A percentile compares a stretch with the other conserved stretches of the same genome.
Evolutionary conservation across 2,113 vertebrate species (phyloP).

Genomic region (Rostratula benghalensis): DNA sequence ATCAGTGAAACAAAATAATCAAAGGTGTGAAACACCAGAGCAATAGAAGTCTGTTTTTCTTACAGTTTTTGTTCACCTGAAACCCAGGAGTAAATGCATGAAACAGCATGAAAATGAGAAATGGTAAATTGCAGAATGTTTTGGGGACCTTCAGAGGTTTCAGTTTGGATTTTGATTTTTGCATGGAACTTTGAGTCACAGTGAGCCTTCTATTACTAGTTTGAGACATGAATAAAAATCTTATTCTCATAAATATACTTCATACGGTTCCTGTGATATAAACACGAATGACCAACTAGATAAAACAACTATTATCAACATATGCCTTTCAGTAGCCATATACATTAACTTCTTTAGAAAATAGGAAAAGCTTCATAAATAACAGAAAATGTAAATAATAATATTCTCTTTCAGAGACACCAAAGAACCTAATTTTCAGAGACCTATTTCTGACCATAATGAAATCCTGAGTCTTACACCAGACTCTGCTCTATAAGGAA

Average conservation of each 20-base stretch:
- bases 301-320: neutral
- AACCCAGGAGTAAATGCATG: neutral
- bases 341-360: neutral
- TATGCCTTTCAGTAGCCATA: neutral
- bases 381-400: neutral
- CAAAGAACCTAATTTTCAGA: neutral
- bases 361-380: neutral
- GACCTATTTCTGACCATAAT: neutral
- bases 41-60: neutral
- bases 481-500: neutral
- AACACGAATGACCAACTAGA: neutral
- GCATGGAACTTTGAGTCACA: neutral
- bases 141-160: neutral
- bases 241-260: neutral
- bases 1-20: neutral
- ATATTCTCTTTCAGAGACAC: neutral
- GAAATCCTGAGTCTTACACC: neutral
- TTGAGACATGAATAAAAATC: neutral
- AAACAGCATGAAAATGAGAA: neutral
- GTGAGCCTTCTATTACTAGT: neutral
- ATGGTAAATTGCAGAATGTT: neutral
- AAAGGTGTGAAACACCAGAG: neutral
- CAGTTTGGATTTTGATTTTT: neutral
- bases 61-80: neutral
- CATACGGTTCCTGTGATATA: neutral